Evolutionary conservation across 1,140 invertebrate genomes (phyloP).

Genomic region (Drosophila leontia): DNA sequence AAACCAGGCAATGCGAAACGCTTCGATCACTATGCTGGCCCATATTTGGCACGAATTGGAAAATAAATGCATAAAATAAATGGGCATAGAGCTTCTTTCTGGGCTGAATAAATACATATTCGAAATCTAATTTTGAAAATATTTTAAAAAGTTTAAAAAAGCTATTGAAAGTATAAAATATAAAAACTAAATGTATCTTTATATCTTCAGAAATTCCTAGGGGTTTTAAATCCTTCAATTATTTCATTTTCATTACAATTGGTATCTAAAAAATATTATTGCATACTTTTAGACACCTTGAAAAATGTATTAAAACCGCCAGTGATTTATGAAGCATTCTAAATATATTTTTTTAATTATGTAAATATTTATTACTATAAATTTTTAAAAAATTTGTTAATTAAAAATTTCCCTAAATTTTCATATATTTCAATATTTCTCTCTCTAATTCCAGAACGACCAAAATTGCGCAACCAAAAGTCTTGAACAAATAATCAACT

Average conservation of each 20-base stretch:
- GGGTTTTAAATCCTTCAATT: too few relatives aligned
- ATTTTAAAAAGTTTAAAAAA: neutral
- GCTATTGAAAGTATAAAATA: too few relatives aligned
- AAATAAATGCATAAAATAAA: conserved; percentile 9
- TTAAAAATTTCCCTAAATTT: neutral
- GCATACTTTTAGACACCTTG: too few relatives aligned
- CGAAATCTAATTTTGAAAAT: neutral
- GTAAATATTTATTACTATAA: too few relatives aligned
- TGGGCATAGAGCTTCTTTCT: neutral
- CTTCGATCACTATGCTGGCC: conserved; percentile 14
- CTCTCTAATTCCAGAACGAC: conserved; percentile 63
- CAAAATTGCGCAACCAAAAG: conserved; percentile 75
- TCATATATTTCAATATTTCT: neutral
- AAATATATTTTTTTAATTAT: neutral
- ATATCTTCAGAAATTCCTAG: too few relatives aligned
- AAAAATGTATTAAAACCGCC: too few relatives aligned
- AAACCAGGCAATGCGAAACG: neutral
- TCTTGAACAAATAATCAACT: conserved; percentile 61
- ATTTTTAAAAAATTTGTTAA: too few relatives aligned
- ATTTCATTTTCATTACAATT: too few relatives aligned
- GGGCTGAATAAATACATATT: neutral
- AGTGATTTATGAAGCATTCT: neutral
- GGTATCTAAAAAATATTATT: too few relatives aligned
- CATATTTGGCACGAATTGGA: conserved; percentile 2
- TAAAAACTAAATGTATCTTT: too few relatives aligned